These are phyloP conservation scores for Sigmodon hispidus DNA, from an alignment of 2,113 vertebrate species.

Conservation along the genomic window DNA sequence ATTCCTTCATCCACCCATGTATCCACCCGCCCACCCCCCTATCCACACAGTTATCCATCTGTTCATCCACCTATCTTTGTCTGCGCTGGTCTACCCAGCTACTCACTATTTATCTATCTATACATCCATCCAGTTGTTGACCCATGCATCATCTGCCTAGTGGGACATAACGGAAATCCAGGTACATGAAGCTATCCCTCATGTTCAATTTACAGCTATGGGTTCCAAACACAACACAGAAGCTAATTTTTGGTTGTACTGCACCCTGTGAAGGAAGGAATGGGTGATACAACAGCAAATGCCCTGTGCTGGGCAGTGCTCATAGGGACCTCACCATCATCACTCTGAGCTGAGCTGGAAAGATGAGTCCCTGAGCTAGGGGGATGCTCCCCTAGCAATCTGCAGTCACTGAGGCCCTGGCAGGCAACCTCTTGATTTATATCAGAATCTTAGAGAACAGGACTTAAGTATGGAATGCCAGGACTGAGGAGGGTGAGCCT, in stretches of 20 bases:
- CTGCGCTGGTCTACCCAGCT: accelerated
- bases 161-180: not conserved
- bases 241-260: not conserved
- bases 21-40: no score
- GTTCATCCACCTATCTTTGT: accelerated
- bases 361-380: not conserved
- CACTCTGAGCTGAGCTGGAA: not conserved
- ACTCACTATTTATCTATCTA: no score
- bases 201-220: not conserved
- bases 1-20: not conserved
- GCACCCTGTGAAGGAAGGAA: not conserved
- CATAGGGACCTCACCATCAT: not conserved
- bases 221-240: not conserved
- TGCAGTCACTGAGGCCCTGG: not conserved
- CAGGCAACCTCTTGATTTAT: not conserved
- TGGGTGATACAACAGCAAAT: accelerated
- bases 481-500: not conserved
- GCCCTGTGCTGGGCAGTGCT: not conserved
- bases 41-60: no score
- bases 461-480: not conserved
- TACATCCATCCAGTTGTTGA: accelerated
- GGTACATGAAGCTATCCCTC: not conserved
- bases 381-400: not conserved
- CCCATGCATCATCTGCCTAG: not conserved
- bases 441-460: not conserved